These are phyloP conservation scores for Piaya cayana DNA, from an alignment of 2,113 vertebrate species.

Conservation along the genomic window DNA sequence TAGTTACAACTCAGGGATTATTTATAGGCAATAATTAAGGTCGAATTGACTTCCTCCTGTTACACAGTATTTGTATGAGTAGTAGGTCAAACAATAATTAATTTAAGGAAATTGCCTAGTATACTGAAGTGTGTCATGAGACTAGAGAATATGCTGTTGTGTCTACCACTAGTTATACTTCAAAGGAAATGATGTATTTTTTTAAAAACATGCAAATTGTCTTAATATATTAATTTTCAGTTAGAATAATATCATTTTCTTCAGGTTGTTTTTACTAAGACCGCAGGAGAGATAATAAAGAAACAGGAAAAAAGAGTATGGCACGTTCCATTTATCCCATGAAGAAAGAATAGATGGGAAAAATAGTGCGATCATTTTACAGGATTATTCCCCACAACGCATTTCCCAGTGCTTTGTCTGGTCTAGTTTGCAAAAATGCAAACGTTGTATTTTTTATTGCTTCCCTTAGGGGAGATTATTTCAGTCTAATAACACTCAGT, in stretches of 20 bases:
- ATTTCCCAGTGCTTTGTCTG: constrained; percentile 66
- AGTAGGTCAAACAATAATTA: constrained; percentile 39
- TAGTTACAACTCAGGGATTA: constrained; percentile 71
- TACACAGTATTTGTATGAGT: constrained; percentile 29
- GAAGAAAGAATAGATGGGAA: constrained; percentile 59
- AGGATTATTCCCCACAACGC: constrained; percentile 32
- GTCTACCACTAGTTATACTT: constrained; percentile 1
- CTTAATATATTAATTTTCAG: background rate
- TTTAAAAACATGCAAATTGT: background rate
- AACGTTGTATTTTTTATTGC: constrained; percentile 63
- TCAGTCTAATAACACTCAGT: constrained; percentile 44
- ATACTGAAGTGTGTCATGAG: constrained; percentile 44
- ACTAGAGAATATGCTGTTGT: background rate
- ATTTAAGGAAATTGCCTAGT: constrained; percentile 24
- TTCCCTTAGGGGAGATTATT: constrained; percentile 67
- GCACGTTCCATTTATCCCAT: background rate
- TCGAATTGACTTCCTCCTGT: constrained; percentile 57
- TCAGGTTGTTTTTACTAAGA: background rate
- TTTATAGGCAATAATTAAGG: constrained; percentile 67
- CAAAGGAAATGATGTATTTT: background rate
- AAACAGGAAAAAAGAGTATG: constrained; percentile 7
- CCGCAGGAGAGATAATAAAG: constrained; percentile 31
- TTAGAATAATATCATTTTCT: background rate
- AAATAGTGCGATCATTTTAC: constrained; percentile 52
- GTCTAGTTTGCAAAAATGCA: constrained; percentile 66